A percentile compares a stretch with the other conserved stretches of the same genome.
Conservation (phyloP, 2,797 vertebrate genomes). For the Heliangelus exortis region DNA sequence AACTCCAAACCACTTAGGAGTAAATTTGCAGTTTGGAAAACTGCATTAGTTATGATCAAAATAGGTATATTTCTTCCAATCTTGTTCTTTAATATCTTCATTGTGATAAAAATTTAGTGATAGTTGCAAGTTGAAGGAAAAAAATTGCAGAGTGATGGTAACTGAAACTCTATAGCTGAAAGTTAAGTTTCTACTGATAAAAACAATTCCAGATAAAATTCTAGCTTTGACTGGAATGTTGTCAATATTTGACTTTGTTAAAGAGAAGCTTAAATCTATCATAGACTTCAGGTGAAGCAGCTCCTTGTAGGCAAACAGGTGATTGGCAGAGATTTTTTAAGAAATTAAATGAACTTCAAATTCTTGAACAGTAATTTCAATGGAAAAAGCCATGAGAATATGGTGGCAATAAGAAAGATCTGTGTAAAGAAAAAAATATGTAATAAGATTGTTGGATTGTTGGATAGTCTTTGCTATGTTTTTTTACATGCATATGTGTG, state of each 20-base stretch:
- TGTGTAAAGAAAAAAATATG: not conserved
- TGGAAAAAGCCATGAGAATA: not conserved
- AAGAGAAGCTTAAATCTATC: not conserved
- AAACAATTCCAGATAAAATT: not conserved
- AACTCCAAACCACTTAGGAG: not conserved
- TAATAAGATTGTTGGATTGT: not conserved
- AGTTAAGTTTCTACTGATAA: not conserved
- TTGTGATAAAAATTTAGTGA: not conserved
- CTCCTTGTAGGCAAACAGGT: not conserved
- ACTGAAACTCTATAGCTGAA: not conserved
- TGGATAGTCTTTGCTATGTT: not conserved
- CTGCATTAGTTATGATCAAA: not conserved
- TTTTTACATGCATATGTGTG: fast-evolving
- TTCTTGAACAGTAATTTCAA: not conserved
- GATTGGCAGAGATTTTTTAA: not conserved
- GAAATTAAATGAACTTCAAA: not conserved
- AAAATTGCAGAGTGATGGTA: not conserved
- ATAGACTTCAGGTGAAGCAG: not conserved
- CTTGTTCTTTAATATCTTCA: not conserved
- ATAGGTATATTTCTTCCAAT: not conserved
- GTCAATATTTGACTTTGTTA: not conserved
- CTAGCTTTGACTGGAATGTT: not conserved
- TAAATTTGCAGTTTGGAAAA: not conserved
- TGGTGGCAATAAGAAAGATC: not conserved
- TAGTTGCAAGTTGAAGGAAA: not conserved